Base-by-base conservation (phyloP, 2,113 vertebrate genomes). In the Salvelinus alpinus region DNA sequence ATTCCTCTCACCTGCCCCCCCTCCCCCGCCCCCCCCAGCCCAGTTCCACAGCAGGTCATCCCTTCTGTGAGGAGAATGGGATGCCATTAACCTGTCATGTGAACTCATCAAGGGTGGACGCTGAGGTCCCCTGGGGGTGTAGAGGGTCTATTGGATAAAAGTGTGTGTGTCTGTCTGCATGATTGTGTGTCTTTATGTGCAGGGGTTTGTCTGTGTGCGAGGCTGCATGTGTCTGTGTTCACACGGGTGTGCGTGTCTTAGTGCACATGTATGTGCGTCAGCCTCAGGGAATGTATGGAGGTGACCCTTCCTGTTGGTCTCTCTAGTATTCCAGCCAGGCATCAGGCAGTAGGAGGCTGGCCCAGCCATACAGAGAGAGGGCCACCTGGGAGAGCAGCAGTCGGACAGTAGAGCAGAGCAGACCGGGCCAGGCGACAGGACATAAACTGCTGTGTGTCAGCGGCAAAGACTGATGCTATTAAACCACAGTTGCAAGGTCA, bases 231-330 rank as follows among this genome's bases (percentile, higher is more conserved):
- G 38, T 44, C 38, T 44, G 38, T 44, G 38, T 44, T 44, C 2
- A 44, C 38, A 44, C 38, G 9, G 38, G 38, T 44, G 38, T 44
- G 38, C 0, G 38, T 44, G 38, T 44, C 38, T 44, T 44, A 12
- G 38, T 44, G 38, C 38, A 12, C 2, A 12, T 9, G 38, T 11
- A 44, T 11, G 38, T 44, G 9, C 38, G 0, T 44, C 18, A n/a
- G 20, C 18, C 51, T 54, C 73, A 82, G 79, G 80, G 70, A 84
- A 62, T 78, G 72, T 22, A 62, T n/a, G 59, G 59, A 62, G 59
- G 59, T 24, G 59, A 24, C 59, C 60, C 60, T 64, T 22, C 22
- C 60, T 4, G 3, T 18, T 16, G 13, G 16, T 54, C 51, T 54
- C 51, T 24, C 16, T 7, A 62, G n/a, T 62, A 62, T 62, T 62